These are phyloP conservation scores for Phyllostomus hastatus DNA, from an alignment of 2,113 vertebrate genomes.

Conservation along the genomic window DNA sequence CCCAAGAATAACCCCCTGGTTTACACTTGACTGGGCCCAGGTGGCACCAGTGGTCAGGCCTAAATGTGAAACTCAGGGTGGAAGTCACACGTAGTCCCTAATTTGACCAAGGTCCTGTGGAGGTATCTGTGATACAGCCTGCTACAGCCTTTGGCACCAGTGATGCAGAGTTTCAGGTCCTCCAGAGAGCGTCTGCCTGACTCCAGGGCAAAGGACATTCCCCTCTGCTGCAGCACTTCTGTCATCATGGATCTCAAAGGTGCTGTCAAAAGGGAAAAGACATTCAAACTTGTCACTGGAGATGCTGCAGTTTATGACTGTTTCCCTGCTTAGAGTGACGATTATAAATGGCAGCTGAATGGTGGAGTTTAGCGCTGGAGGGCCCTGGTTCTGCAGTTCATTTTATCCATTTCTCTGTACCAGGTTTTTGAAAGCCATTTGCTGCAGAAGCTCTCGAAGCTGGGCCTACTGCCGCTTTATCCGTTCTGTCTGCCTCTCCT, in stretches of 20 bases:
- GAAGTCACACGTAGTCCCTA: constrained; percentile 81
- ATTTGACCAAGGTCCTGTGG: constrained; percentile 83
- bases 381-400: constrained; percentile 83
- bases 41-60: constrained; percentile 69
- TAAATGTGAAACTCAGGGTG: constrained; percentile 72
- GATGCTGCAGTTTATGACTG: constrained; percentile 92
- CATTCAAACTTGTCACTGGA: constrained; percentile 93
- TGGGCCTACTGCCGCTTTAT: too few species aligned
- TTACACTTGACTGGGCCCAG: constrained; percentile 79
- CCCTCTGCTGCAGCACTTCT: constrained; percentile 89
- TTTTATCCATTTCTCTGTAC: constrained; percentile 89
- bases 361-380: constrained; percentile 86
- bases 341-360: constrained; percentile 91
- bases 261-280: constrained; percentile 90
- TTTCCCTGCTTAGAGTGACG: constrained; percentile 89
- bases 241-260: constrained; percentile 90
- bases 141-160: constrained; percentile 89
- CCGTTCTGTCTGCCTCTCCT: too few species aligned
- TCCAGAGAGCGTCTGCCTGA: constrained; percentile 84
- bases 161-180: constrained; percentile 82
- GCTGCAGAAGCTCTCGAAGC: constrained; percentile 70
- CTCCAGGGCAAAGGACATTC: constrained; percentile 88
- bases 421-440: constrained; percentile 92
- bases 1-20: constrained; percentile 81
- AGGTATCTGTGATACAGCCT: constrained; percentile 87